Conservation (phyloP, 2,797 vertebrate genomes). For the Mus minutoides region DNA sequence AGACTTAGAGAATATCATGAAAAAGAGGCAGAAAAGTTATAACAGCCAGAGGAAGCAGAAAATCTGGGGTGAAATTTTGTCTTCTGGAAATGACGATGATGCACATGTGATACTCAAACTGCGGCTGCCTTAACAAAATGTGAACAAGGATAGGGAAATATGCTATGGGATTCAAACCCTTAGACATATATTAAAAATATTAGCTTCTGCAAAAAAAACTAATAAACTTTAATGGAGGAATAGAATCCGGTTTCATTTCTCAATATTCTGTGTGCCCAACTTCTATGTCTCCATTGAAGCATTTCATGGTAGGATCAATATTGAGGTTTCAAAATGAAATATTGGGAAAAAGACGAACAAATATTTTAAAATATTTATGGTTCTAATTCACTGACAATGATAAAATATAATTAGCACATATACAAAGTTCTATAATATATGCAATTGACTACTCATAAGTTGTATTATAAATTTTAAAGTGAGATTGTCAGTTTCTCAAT, state of each 20-base stretch:
- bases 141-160: background rate
- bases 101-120: background rate
- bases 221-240: background rate
- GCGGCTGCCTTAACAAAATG: background rate
- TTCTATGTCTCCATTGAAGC: background rate
- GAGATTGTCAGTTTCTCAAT: background rate
- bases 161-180: background rate
- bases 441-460: background rate
- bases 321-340: background rate
- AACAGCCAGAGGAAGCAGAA: background rate
- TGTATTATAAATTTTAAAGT: conserved; percentile 32
- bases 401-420: background rate
- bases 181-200: background rate
- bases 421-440: background rate
- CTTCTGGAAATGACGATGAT: background rate
- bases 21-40: background rate
- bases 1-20: background rate
- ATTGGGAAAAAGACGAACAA: background rate
- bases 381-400: background rate
- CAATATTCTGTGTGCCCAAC: background rate
- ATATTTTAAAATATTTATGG: background rate
- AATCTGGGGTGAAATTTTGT: background rate
- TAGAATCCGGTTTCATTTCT: background rate
- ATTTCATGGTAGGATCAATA: background rate
- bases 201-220: background rate